Evolutionary conservation across 2,797 vertebrate genomes (phyloP), one percentile per base, ranked within the genome.

Genomic region (Micrastur ruficollis): DNA sequence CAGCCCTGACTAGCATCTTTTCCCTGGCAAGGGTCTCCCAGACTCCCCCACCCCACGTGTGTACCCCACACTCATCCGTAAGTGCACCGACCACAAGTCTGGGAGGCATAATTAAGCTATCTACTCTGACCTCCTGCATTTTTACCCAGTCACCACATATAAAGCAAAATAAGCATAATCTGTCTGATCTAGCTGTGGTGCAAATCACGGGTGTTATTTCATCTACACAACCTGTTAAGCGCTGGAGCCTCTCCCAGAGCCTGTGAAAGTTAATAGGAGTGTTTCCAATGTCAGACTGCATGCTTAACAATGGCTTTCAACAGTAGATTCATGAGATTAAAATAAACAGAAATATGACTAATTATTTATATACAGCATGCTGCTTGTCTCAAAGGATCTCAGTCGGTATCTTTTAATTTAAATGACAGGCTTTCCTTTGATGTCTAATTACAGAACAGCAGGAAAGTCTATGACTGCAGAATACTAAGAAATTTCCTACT

Each of bases 321-420:
- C 23, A 61, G 59, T 12, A 82, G 47, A 59, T 90, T 80, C 3
- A 1, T 61, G 86, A 87, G 71, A 92, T 73, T 71, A 92, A 94
- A 95, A 91, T 87, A 95, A 94, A 90, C n/a, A 95, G 73, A 93
- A 93, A 96, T 72, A 90, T 76, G 81, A 94, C 81, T 82, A 93
- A 88, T 95, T 86, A 61, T 61, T 92, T 87, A 76, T 86, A 46
- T 87, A 70, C 56, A 76, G 25, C 47, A 46, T 44, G 49, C 31
- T 89, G 27, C 74, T 87, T 59, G 21, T 89, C 94, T 96, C 83
- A 95, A 96, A 96, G 67, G 63, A 67, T 74, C 31, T 96, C 90
- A 89, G 46, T 61, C 1, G 2, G 49, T 86, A 80, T 58, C 52
- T 84, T 94, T 86, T 91, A 44, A 93, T 89, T 95, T 78, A 78